Conservation (phyloP, 2,888 invertebrate species). For the Megalurothrips usitatus region DNA sequence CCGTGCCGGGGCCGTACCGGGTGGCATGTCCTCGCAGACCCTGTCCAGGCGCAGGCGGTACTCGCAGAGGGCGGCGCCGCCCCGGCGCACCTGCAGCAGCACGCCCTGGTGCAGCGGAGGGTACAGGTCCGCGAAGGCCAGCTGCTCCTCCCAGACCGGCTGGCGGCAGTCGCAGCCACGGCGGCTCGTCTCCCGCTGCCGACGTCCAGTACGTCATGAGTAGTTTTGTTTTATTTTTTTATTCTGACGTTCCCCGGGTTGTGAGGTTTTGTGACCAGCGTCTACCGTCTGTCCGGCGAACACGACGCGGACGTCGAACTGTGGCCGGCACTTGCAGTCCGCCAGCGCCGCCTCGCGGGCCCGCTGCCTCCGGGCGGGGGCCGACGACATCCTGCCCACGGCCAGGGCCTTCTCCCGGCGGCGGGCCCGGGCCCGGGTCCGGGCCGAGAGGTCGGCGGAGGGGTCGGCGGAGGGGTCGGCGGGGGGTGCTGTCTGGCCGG, state of each 20-base stretch:
- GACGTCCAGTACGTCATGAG: no score
- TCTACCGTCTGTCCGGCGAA: conserved; percentile 50
- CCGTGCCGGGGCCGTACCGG: background rate
- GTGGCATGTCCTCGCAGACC: conserved; percentile 39
- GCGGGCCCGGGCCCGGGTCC: conserved; percentile 35
- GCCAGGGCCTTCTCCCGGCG: background rate
- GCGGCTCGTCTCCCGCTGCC: conserved; percentile 49
- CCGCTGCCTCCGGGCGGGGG: background rate
- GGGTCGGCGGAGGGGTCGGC: background rate
- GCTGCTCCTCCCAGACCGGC: conserved; percentile 52
- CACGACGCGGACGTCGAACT: conserved; percentile 47
- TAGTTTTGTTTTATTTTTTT: no score
- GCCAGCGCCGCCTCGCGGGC: background rate
- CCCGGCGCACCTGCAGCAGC: conserved; percentile 47
- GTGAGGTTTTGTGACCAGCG: no score
- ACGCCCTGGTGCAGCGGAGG: conserved; percentile 52
- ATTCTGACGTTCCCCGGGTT: no score
- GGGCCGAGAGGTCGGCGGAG: background rate
- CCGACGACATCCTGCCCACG: conserved; percentile 2
- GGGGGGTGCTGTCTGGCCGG: background rate
- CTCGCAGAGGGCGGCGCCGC: conserved; percentile 37
- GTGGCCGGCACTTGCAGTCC: background rate
- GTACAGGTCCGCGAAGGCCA: conserved; percentile 52
- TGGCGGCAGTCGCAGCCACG: conserved; percentile 37
- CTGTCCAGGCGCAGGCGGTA: conserved; percentile 45